phyloP scores from a whole-genome alignment of 2,797 vertebrate species.

The Yasuhikotakia modesta region DNA sequence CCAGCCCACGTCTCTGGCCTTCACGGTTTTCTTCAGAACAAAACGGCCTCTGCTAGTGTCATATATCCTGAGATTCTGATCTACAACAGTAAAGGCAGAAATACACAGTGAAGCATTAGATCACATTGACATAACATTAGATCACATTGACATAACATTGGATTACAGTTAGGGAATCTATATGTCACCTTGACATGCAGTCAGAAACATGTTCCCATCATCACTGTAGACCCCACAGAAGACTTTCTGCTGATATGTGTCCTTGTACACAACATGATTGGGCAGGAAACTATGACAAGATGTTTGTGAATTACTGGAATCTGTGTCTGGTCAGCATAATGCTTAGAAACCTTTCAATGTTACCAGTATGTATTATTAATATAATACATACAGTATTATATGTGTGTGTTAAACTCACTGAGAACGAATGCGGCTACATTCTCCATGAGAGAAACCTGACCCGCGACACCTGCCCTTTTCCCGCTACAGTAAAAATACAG shows the following conservation, averaged over 20 bases:
- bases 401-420: conserved; percentile 79
- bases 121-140: background rate
- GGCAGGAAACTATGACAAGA: conserved; percentile 84
- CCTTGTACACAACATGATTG: conserved; percentile 84
- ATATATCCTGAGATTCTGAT: conserved; percentile 90
- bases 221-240: conserved; percentile 92
- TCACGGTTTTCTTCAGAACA: conserved; percentile 80
- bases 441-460: conserved; percentile 90
- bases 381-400: no score
- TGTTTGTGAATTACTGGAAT: conserved; percentile 35
- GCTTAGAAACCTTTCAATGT: background rate
- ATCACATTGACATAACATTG: background rate
- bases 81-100: conserved; percentile 62
- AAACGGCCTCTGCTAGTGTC: conserved; percentile 84
- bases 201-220: conserved; percentile 88
- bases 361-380: background rate
- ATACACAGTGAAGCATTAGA: background rate
- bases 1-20: conserved; percentile 92
- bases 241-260: conserved; percentile 89
- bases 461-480: conserved; percentile 84
- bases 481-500: conserved; percentile 72
- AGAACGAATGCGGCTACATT: conserved; percentile 85
- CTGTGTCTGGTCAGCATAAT: background rate
- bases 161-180: background rate
- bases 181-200: conserved; percentile 89